These are phyloP conservation scores for Holacanthus passer DNA, from an alignment of 2,113 vertebrate species.

Conservation along the genomic window DNA sequence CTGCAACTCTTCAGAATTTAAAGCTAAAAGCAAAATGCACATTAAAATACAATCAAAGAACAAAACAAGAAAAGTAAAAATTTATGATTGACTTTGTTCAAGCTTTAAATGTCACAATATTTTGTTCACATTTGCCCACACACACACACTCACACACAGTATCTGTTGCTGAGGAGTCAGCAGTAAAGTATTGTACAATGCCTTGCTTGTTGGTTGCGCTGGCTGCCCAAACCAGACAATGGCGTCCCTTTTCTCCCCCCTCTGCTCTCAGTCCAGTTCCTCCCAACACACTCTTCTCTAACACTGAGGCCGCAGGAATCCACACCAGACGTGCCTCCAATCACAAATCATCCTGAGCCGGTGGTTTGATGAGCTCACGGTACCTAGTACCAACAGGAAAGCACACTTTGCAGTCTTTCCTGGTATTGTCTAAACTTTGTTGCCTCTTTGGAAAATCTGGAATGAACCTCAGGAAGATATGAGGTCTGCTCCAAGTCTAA, in stretches of 20 bases:
- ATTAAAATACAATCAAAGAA: background rate
- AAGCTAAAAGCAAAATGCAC: no score
- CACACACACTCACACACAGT: background rate
- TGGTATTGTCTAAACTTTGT: conserved; percentile 35
- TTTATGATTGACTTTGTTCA: conserved; percentile 11
- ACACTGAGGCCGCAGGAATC: background rate
- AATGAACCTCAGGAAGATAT: background rate
- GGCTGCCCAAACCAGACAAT: conserved; percentile 20
- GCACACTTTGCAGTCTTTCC: conserved; percentile 21
- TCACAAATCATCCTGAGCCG: background rate
- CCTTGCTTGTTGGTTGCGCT: conserved; percentile 4
- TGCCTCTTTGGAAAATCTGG: background rate
- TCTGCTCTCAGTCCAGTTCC: background rate
- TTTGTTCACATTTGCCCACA: background rate
- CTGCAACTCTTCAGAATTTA: background rate
- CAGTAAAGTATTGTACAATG: conserved; percentile 15
- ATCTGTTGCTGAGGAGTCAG: background rate
- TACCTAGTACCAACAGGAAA: conserved; percentile 27
- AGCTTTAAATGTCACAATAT: background rate
- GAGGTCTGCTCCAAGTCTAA: background rate
- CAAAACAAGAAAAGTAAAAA: background rate
- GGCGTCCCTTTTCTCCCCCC: background rate
- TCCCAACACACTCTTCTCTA: background rate
- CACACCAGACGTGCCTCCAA: background rate
- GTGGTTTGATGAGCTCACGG: background rate